Base-by-base conservation (phyloP, 1,140 invertebrate genomes). In the Manduca sexta region DNA sequence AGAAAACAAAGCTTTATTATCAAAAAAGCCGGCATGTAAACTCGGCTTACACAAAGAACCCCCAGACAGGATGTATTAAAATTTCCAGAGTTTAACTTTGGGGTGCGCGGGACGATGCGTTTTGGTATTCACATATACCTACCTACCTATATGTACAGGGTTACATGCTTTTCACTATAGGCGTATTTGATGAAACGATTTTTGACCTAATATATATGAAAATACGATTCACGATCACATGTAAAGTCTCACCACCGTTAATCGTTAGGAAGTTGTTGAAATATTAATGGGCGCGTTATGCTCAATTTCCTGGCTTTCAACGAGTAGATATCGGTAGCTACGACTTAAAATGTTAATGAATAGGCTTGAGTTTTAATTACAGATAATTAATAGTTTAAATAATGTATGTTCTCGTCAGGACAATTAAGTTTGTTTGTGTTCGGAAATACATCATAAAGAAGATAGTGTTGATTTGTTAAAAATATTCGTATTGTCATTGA, bases 231-330 rank as follows among this genome's bases (percentile, higher is more conserved):
- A 57, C 51, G 21, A 48, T 72, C 35, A 35, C 18, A 31, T 53
- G 31, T 37, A 31, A 41, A 45, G 46, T 46, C 8, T 45, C 34
- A 54, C 49, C 41, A 45, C 47, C 46, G 59, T 63, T 73, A 67
- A 71, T 76, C 66, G 68, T 40, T 62, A 65, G 72, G 65, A 72
- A 72, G 66, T 73, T 69, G 71, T 69, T 76, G 67, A 78, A 81
- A 81, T 76, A 78, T 81, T 81, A 78, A 81, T 74, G 63, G 64
- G 52, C 56, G 56, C 65, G 68, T 74, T 78, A 77, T 74, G 70
- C 70, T 69, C 77, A 81, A 78, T 78, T 81, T 81, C 74, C 74
- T 74, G 69, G 72, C 69, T 72, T 73, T 76, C 66, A 69, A 69
- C 71, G 64, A 69, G 69, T 55, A 64, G 65, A 59, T 62, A 71